phyloP scores from a whole-genome alignment of 2,888 invertebrate species.

The Patella depressa region DNA sequence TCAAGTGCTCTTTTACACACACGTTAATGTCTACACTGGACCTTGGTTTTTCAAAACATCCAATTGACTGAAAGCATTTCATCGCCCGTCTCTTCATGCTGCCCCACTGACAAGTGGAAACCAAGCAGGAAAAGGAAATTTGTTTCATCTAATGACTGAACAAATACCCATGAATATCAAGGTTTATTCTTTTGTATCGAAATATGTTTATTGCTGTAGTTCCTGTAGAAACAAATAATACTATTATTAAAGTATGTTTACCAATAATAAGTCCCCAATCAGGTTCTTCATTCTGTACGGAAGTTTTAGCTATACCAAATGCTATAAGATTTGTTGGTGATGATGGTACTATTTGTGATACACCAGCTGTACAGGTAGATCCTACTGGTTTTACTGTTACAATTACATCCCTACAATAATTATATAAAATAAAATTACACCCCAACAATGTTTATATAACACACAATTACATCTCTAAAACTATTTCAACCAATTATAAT shows the following conservation, averaged over 20 bases:
- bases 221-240: too few relatives aligned
- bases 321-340: slow-evolving; percentile 56
- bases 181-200: too few relatives aligned
- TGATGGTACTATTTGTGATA: slow-evolving; percentile 55
- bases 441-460: slow-evolving; percentile 42
- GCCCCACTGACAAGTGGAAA: too few relatives aligned
- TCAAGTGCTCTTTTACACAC: too few relatives aligned
- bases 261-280: slow-evolving; percentile 68
- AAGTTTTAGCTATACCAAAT: slow-evolving; percentile 56
- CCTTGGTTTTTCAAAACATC: too few relatives aligned
- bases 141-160: too few relatives aligned
- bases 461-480: not conserved
- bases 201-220: too few relatives aligned
- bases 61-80: too few relatives aligned
- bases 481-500: not conserved
- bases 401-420: slow-evolving; percentile 55
- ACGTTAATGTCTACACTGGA: too few relatives aligned
- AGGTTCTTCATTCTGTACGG: slow-evolving; percentile 59
- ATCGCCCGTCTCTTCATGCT: too few relatives aligned
- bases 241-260: slow-evolving; percentile 25
- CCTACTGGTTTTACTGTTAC: slow-evolving; percentile 62
- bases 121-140: too few relatives aligned
- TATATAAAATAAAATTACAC: slow-evolving; percentile 48
- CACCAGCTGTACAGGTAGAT: slow-evolving; percentile 51
- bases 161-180: too few relatives aligned